Evolutionary conservation across 1,140 invertebrate genomes (phyloP).

Genomic region (Ceratoteleas bidentatus): DNA sequence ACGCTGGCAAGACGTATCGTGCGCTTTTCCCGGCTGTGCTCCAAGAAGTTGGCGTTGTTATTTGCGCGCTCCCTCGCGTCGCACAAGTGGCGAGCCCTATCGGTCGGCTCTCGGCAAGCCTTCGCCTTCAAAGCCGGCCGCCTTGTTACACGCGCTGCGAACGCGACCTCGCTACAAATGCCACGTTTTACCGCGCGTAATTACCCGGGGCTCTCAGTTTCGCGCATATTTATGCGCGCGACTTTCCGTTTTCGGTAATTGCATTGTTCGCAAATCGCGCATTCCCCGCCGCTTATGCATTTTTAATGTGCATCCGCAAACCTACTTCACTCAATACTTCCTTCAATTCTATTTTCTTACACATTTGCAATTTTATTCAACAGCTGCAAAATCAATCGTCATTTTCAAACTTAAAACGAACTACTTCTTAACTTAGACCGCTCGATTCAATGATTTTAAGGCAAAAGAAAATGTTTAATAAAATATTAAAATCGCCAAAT

Average conservation of each 20-base stretch:
- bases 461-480: too few species aligned
- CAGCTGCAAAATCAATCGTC: too few species aligned
- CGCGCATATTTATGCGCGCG: slow-evolving; percentile 15
- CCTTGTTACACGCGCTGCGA: slow-evolving; percentile 39
- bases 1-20: slow-evolving; percentile 41
- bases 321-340: too few species aligned
- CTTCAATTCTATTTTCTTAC: too few species aligned
- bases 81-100: slow-evolving; percentile 19
- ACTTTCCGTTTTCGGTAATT: slow-evolving; percentile 43
- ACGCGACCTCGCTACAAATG: slow-evolving; percentile 50
- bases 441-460: too few species aligned
- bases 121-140: slow-evolving; percentile 56
- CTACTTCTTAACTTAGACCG: too few species aligned
- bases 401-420: too few species aligned
- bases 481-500: too few species aligned
- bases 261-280: neutral
- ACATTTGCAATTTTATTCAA: too few species aligned
- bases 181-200: slow-evolving; percentile 50
- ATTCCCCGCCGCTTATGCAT: too few species aligned
- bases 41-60: slow-evolving; percentile 35
- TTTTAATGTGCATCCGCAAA: too few species aligned
- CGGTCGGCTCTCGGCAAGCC: slow-evolving; percentile 20
- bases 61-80: slow-evolving; percentile 10
- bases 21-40: slow-evolving; percentile 31
- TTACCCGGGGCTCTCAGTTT: slow-evolving; percentile 38